Conservation (phyloP, 2,888 invertebrate genomes). For the Netelia virgata region DNA sequence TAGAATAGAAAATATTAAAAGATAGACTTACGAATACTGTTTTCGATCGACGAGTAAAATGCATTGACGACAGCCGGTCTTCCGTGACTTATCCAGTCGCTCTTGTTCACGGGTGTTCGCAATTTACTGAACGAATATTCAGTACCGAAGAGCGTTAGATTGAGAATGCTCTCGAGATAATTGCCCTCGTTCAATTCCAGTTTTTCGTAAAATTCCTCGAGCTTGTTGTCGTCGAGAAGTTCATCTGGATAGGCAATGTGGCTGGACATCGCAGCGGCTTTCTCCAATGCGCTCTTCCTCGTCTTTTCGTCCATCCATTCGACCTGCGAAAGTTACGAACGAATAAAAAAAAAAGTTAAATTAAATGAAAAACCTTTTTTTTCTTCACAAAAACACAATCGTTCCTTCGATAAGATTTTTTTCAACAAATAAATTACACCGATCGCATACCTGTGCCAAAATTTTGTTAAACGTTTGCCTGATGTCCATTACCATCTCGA, state of each 20-base stretch:
- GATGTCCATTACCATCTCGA: constrained; percentile 95
- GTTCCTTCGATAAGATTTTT: too few relatives aligned
- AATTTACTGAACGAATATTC: constrained; percentile 86
- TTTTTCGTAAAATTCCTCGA: constrained; percentile 91
- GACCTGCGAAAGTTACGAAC: constrained; percentile 82
- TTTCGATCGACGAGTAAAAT: constrained; percentile 86
- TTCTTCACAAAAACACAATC: too few relatives aligned
- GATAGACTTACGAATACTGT: constrained; percentile 86
- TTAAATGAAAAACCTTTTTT: too few relatives aligned
- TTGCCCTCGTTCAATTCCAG: constrained; percentile 84
- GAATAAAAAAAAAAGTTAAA: not conserved
- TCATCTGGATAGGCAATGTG: constrained; percentile 98
- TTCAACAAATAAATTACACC: not conserved
- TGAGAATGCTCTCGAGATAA: constrained; percentile 85
- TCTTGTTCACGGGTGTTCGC: constrained; percentile 86
- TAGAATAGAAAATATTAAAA: not conserved
- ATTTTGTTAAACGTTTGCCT: constrained; percentile 93
- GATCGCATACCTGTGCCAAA: constrained; percentile 86
- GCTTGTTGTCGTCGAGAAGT: constrained; percentile 92
- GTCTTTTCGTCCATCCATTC: constrained; percentile 98
- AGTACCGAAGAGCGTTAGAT: constrained; percentile 85
- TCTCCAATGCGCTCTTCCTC: constrained; percentile 90
- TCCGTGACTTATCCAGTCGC: constrained; percentile 86
- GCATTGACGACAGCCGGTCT: constrained; percentile 86
- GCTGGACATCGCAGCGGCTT: constrained; percentile 93